Base-by-base conservation (phyloP, 1,140 invertebrate species). In the Araneus ventricosus region DNA sequence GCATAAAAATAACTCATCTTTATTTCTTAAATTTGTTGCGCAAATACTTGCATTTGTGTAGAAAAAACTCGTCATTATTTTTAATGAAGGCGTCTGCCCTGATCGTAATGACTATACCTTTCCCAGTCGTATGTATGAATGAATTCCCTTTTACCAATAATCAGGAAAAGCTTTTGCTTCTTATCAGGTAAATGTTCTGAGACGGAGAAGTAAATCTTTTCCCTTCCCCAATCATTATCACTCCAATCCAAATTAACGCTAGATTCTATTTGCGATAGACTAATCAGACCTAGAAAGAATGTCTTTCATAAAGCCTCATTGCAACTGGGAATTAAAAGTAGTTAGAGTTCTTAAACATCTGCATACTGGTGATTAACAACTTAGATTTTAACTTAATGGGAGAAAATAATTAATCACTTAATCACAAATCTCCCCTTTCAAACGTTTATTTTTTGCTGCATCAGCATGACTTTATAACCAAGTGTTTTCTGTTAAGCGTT, bases 31-130 rank as follows among this genome's bases (percentile, higher is more conserved):
- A n/a, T 41, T 82, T 82, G 79, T 41, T 39, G n/a, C 39, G 24
- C 22, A 52, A n/a, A n/a, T 30, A 8, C 39, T 45, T 82, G 34
- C 17, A 37, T 27, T 20, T 20, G 30, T 37, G 17, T 79, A 34
- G 17, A 1, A 41, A 41, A 41, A 39, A 82, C 37, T 82, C 79
- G 6, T 82, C 39, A 82, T 82, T 82, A 82, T 82, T 82, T 82
- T 82, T 82, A 82, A 82, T 82, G 79, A 82, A 82, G 79, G 37
- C n/a, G 79, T 82, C 37, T 80, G 79, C 41, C 14, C 20, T 39
- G 79, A 41, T 24, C 39, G 79, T 80, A 82, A 82, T 45, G 37
- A 79, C 70, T 30, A 17, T 37, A 37, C n/a, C 70, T 79, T 79
- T 79, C 70, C 70, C 27, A 41, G 79, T 82, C 4, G 10, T 82